A percentile compares a stretch with the other conserved stretches of the same genome.
These are phyloP conservation scores for Synaphobranchus kaupii DNA, from an alignment of 2,797 vertebrate genomes.

Conservation along the genomic window DNA sequence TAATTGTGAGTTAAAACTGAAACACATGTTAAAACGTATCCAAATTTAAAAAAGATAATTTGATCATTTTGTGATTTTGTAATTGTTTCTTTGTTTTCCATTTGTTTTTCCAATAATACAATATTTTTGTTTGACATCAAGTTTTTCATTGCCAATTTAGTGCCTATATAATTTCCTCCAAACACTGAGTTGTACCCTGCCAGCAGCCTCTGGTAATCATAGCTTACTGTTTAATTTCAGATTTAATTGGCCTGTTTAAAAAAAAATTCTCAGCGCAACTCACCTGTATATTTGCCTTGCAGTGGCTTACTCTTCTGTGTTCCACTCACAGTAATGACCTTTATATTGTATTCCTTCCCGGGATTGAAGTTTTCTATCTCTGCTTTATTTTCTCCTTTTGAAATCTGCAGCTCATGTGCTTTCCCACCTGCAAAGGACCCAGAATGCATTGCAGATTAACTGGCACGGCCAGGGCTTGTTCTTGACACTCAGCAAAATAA, in stretches of 20 bases:
- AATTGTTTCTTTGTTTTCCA: not conserved
- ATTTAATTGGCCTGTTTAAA: not conserved
- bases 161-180: not conserved
- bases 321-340: conserved; percentile 78
- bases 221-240: not conserved
- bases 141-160: not conserved
- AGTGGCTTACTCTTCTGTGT: conserved; percentile 84
- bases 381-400: conserved; percentile 82
- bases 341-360: conserved; percentile 81
- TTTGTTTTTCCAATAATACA: not conserved
- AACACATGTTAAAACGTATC: too few relatives aligned
- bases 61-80: not conserved
- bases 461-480: not conserved
- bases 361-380: conserved; percentile 83
- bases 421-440: conserved; percentile 72
- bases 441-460: conserved; percentile 17
- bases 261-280: not conserved
- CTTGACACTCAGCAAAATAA: not conserved
- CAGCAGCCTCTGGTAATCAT: not conserved
- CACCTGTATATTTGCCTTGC: conserved; percentile 86
- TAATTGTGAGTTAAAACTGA: too few relatives aligned
- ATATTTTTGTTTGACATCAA: not conserved
- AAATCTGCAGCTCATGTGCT: conserved; percentile 78
- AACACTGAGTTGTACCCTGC: not conserved
- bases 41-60: too few relatives aligned